Percentiles rank a stretch among this genome's conserved stretches.
Conservation (phyloP, 64 coral and sea anemone species). For the Platygyra sinensis region DNA sequence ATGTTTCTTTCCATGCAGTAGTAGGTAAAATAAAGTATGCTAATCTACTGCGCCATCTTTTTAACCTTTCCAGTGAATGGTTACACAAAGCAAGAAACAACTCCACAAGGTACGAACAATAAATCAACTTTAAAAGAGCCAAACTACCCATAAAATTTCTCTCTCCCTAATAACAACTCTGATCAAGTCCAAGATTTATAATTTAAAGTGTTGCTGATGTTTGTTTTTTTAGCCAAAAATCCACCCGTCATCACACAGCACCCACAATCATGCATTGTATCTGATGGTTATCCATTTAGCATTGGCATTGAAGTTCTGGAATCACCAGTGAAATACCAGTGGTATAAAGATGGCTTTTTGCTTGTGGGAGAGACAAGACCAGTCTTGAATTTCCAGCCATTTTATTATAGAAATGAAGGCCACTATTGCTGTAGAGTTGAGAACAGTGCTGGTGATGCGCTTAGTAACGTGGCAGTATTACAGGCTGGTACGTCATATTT, state of each 20-base stretch:
- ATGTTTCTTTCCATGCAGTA: too few species aligned
- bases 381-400: slow-evolving; percentile 61
- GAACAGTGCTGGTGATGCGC: slow-evolving; percentile 75
- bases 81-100: not conserved
- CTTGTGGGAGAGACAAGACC: slow-evolving; percentile 17
- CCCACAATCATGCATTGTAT: slow-evolving; percentile 63
- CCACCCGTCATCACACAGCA: slow-evolving; percentile 63
- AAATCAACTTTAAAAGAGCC: not conserved
- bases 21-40: not conserved
- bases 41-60: not conserved
- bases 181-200: too few species aligned
- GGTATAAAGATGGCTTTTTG: slow-evolving; percentile 80
- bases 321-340: slow-evolving; percentile 70
- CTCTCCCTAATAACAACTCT: too few species aligned
- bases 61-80: not conserved
- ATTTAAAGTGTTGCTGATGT: not conserved
- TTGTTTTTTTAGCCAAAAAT: slow-evolving; percentile 47
- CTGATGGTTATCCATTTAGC: slow-evolving; percentile 38
- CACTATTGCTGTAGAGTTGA: slow-evolving; percentile 78
- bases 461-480: slow-evolving; percentile 70
- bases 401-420: slow-evolving; percentile 80
- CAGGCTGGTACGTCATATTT: slow-evolving; percentile 59
- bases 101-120: not conserved
- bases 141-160: too few species aligned
- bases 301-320: slow-evolving; percentile 36